Base-by-base conservation (phyloP, 1,140 invertebrate genomes). In the Heliothis subflexa region DNA sequence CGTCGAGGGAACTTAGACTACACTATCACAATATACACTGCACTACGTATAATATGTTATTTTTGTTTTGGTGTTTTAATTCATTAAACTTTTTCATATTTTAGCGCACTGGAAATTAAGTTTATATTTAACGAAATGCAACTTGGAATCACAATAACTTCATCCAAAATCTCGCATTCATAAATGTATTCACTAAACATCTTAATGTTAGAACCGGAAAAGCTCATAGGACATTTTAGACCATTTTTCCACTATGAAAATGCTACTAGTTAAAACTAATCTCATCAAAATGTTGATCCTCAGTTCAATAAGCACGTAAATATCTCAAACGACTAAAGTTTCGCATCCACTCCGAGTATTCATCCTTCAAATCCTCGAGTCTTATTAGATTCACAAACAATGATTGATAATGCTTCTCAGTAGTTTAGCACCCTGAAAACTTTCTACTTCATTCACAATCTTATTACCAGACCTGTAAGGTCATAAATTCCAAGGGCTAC, bases 381-480 rank as follows among this genome's bases (percentile, higher is more conserved):
- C 81, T 89, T 89, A 91, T 91, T 91, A 90, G 88, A 91, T 87
- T 83, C 80, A 81, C 78, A 81, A 85, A 86, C 84, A 80, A 87
- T 91, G 90, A 91, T 90, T 88, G 85, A 91, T 89, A 79, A 85
- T 78, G 50, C 64, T 62, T 81, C 25, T 73, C 83, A 85, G 76
- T 75, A 82, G 83, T 75, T 82, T 79, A 78, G 80, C 83, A 1
- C 12, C 28, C n/a, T 64, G 16, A 21, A 64, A 64, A 12, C 33
- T 12, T 21, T 10, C 14, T 0, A n/a, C 45, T 66, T n/a, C 28
- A 47, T 47, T n/a, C 28, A 28, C 25, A 50, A 13, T 21, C 21
- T 70, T 70, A 52, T 66, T 0, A 66, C 40, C 12, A 66, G 18
- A 47, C 7, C 7, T 1, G 7, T 66, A 66, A 66, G 62, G 40